phyloP scores from a whole-genome alignment of 2,888 invertebrate species.

The Drosophila parthenogenetica region DNA sequence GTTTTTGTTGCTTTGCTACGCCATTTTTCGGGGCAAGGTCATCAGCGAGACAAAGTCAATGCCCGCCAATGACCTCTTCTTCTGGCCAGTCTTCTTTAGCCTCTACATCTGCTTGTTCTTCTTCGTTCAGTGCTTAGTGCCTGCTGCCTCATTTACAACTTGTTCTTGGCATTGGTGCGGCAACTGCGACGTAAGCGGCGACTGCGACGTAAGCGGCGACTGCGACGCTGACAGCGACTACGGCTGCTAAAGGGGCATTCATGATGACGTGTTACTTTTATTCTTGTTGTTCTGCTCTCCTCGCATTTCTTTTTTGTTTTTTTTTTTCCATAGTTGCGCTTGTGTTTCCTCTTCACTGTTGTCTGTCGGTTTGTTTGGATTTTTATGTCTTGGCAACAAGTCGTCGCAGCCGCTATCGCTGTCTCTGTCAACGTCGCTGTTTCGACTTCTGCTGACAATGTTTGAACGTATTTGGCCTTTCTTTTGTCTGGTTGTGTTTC shows the following conservation, averaged over 20 bases:
- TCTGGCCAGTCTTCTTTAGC: conserved; percentile 52
- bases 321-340: conserved; percentile 51
- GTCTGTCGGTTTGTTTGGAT: conserved; percentile 59
- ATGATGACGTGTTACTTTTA: conserved; percentile 78
- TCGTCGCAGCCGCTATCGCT: conserved; percentile 53
- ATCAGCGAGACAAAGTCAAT: conserved; percentile 85
- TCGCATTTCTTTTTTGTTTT: conserved; percentile 58
- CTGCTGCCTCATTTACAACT: conserved; percentile 73
- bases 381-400: conserved; percentile 77
- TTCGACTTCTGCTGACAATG: conserved; percentile 60
- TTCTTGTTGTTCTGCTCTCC: conserved; percentile 49
- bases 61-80: conserved; percentile 85
- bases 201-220: conserved; percentile 14
- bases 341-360: conserved; percentile 68
- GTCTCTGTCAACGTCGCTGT: conserved; percentile 27
- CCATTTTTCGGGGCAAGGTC: conserved; percentile 85
- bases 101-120: conserved; percentile 26
- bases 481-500: conserved; percentile 61
- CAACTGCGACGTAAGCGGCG: conserved; percentile 20
- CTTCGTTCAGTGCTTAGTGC: conserved; percentile 35
- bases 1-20: conserved; percentile 58
- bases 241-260: conserved; percentile 44
- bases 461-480: conserved; percentile 79
- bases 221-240: conserved; percentile 1
- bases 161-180: conserved; percentile 70